A percentile compares a stretch with the other conserved stretches of the same genome.
These are phyloP conservation scores for Hemicrepidius hirtus DNA, from an alignment of 2,888 invertebrate genomes.

Conservation along the genomic window DNA sequence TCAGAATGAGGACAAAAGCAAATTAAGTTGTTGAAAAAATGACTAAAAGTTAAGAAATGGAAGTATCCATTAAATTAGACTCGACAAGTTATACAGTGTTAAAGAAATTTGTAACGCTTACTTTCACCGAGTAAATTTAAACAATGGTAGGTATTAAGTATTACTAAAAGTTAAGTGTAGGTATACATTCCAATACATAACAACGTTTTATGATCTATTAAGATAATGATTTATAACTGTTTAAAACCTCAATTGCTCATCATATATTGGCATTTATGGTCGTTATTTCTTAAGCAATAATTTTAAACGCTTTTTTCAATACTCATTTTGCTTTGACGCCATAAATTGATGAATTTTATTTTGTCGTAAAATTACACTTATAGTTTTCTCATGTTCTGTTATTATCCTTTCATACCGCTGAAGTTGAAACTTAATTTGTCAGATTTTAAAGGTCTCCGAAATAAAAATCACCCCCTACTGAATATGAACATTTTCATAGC, in stretches of 20 bases:
- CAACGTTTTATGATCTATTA: slow-evolving; percentile 57
- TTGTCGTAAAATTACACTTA: slow-evolving; percentile 42
- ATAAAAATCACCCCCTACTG: background rate
- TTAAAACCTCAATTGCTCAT: slow-evolving; percentile 55
- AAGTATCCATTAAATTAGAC: background rate
- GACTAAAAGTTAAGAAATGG: background rate
- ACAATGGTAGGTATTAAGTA: slow-evolving; percentile 47
- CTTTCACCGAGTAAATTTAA: slow-evolving; percentile 46
- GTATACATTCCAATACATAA: slow-evolving; percentile 52
- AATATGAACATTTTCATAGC: background rate
- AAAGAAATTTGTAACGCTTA: slow-evolving; percentile 40
- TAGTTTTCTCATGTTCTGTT: slow-evolving; percentile 32
- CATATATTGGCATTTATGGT: slow-evolving; percentile 55
- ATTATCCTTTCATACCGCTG: slow-evolving; percentile 26
- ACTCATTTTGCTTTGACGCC: slow-evolving; percentile 41
- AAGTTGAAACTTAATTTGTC: slow-evolving; percentile 12
- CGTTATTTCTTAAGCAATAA: slow-evolving; percentile 51
- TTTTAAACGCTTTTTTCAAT: slow-evolving; percentile 53
- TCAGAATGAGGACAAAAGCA: background rate
- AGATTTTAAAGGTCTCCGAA: background rate
- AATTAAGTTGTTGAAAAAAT: slow-evolving; percentile 3
- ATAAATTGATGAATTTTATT: slow-evolving; percentile 49
- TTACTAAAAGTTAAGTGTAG: slow-evolving; percentile 49
- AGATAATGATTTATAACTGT: slow-evolving; percentile 58
- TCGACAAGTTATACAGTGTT: slow-evolving; percentile 19